phyloP scores from a whole-genome alignment of 2,797 vertebrate species.

The Chromobotia macracanthus region DNA sequence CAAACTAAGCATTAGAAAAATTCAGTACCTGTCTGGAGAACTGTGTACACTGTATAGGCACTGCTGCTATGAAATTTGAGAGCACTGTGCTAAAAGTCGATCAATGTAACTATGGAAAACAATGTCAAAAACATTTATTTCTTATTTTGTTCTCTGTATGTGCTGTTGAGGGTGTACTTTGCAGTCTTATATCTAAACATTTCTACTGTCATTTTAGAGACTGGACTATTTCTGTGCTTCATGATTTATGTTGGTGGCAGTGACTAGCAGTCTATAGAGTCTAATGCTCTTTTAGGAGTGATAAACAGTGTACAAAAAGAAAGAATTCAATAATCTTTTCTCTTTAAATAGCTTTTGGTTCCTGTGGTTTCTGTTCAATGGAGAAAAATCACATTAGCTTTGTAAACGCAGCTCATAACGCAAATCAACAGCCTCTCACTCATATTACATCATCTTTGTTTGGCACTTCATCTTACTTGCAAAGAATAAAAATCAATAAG shows the following conservation, averaged over 20 bases:
- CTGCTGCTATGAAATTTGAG: slow-evolving; percentile 6
- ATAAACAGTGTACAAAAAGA: neutral
- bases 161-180: slow-evolving; percentile 8
- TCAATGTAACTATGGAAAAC: neutral
- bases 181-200: slow-evolving; percentile 38
- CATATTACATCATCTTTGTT: slow-evolving; percentile 55
- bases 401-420: slow-evolving; percentile 42
- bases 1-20: slow-evolving; percentile 38
- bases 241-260: neutral
- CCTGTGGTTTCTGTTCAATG: slow-evolving; percentile 2
- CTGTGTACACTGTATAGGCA: slow-evolving; percentile 7
- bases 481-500: slow-evolving; percentile 71
- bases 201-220: slow-evolving; percentile 2
- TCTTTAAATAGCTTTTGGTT: slow-evolving; percentile 22
- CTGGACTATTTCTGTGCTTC: neutral
- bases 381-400: slow-evolving; percentile 35
- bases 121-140: slow-evolving; percentile 23
- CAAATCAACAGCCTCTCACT: slow-evolving; percentile 58
- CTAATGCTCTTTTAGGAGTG: slow-evolving; percentile 8
- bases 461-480: slow-evolving; percentile 65
- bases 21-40: slow-evolving; percentile 42
- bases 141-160: slow-evolving; percentile 39
- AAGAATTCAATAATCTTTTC: neutral
- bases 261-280: neutral
- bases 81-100: neutral